Conservation (phyloP, 2,797 vertebrate species). For the Chiroxiphia lanceolata region DNA sequence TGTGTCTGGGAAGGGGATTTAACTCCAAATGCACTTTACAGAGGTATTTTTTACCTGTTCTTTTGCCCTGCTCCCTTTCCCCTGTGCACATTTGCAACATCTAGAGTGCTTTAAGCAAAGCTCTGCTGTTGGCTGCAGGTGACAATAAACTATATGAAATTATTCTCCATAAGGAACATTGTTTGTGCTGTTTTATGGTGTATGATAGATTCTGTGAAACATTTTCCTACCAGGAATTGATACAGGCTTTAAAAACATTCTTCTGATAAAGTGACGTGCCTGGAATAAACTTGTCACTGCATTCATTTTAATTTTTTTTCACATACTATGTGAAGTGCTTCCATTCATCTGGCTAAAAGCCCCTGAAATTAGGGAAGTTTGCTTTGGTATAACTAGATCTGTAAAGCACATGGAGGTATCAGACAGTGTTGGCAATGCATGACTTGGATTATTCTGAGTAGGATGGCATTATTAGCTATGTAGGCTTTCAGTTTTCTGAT, state of each 20-base stretch:
- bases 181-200: background rate
- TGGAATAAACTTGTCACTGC: background rate
- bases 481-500: background rate
- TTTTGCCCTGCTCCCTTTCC: background rate
- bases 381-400: background rate
- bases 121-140: background rate
- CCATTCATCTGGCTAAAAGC: background rate
- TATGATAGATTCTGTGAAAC: background rate
- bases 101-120: background rate
- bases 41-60: background rate
- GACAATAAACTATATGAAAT: background rate
- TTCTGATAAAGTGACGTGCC: background rate
- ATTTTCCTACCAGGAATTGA: background rate
- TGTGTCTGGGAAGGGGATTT: background rate
- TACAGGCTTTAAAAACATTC: background rate
- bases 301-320: background rate
- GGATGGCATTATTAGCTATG: background rate
- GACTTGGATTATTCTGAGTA: background rate
- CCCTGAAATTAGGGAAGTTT: background rate
- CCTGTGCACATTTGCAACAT: fast-evolving
- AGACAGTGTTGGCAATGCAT: background rate
- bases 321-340: background rate
- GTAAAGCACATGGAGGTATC: background rate
- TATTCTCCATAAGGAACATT: background rate
- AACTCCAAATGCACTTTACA: background rate